phyloP scores from a whole-genome alignment of 2,113 vertebrate genomes.

The Otolemur garnettii region DNA sequence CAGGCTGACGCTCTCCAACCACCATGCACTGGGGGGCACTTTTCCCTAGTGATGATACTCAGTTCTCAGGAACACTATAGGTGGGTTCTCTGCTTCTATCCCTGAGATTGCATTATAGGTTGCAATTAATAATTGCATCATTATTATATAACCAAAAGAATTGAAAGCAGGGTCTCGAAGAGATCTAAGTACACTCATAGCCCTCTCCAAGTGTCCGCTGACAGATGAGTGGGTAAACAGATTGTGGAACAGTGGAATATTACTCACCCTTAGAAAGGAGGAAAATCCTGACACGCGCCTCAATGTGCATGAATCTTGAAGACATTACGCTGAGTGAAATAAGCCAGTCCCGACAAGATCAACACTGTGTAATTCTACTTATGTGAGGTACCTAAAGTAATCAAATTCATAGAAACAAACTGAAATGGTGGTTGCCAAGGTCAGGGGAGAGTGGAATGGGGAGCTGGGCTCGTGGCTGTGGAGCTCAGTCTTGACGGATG shows the following conservation, averaged over 20 bases:
- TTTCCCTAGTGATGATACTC: background rate
- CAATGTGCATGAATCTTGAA: background rate
- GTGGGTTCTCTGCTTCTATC: background rate
- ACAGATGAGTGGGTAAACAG: background rate
- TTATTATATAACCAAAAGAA: background rate
- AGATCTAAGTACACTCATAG: background rate
- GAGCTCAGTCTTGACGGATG: background rate
- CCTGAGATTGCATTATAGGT: background rate
- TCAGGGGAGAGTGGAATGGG: accelerated
- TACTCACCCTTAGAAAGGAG: background rate
- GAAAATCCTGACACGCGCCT: background rate
- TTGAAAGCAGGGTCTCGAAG: background rate
- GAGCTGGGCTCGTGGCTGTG: background rate
- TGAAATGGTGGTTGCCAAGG: background rate
- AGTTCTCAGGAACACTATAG: background rate
- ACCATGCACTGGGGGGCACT: background rate
- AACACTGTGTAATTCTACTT: background rate
- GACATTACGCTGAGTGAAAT: background rate
- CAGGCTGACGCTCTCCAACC: background rate
- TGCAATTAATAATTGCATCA: no score
- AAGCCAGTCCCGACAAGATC: background rate
- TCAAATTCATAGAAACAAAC: background rate
- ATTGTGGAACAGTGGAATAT: background rate
- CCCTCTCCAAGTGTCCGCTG: background rate
- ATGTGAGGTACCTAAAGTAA: background rate